Evolutionary conservation across 2,888 invertebrate species (phyloP).

Genomic region (Ichneumoninae sp.): DNA sequence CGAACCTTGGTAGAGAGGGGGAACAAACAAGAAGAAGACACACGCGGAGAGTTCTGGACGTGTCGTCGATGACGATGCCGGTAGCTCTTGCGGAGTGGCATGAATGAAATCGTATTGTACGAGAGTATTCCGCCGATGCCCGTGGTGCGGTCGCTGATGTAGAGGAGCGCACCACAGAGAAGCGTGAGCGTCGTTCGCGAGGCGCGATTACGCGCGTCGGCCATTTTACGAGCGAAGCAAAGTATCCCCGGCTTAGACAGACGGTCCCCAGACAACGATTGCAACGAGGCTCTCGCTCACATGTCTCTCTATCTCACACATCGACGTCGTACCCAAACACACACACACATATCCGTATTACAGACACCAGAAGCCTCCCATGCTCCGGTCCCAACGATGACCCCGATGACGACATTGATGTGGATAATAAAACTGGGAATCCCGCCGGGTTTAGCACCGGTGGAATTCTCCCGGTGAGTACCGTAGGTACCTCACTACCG

Average conservation of each 20-base stretch:
- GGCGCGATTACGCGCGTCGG: constrained; percentile 65
- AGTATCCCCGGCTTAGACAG: constrained; percentile 67
- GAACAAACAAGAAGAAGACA: constrained; percentile 14
- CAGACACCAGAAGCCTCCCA: not conserved
- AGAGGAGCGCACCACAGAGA: constrained; percentile 4
- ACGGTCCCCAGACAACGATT: constrained; percentile 72
- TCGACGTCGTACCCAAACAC: not conserved
- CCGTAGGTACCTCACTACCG: constrained; percentile 8
- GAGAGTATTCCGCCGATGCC: constrained; percentile 47
- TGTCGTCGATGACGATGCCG: constrained; percentile 29
- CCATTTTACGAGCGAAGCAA: constrained; percentile 71
- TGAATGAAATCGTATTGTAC: constrained; percentile 72
- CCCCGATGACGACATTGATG: constrained; percentile 65
- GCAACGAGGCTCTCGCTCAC: constrained; percentile 14
- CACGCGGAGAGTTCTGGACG: constrained; percentile 14
- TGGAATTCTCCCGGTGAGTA: constrained; percentile 15
- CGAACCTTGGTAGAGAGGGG: not conserved
- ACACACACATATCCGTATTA: not conserved
- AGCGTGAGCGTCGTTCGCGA: constrained; percentile 32
- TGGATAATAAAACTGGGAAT: constrained; percentile 53
- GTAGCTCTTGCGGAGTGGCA: constrained; percentile 54
- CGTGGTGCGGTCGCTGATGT: constrained; percentile 18
- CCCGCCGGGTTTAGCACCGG: constrained; percentile 45
- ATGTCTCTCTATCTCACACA: constrained; percentile 19
- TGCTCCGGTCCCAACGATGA: constrained; percentile 48